phyloP scores from a whole-genome alignment of 2,113 vertebrate species.

The Chlamydotis undulata region DNA sequence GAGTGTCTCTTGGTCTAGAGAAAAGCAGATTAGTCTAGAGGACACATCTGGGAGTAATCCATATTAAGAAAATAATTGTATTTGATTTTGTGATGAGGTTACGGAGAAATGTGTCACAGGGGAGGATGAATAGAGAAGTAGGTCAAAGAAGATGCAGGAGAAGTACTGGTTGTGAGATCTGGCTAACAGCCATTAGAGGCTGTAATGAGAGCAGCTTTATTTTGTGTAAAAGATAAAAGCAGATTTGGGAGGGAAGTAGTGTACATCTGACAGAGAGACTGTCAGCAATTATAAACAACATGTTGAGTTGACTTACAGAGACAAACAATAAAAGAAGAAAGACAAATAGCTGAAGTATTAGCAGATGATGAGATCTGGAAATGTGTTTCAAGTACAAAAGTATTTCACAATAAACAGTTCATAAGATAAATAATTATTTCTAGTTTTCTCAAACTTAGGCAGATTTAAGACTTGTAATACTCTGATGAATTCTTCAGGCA shows the following conservation, averaged over 20 bases:
- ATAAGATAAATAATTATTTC: not conserved
- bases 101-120: not conserved
- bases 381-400: not conserved
- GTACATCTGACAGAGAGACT: not conserved
- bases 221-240: constrained; percentile 27
- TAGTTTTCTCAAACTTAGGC: not conserved
- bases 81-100: not conserved
- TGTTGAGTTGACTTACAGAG: constrained; percentile 6
- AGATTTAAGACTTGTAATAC: not conserved
- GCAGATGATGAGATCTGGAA: constrained; percentile 10
- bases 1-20: not conserved
- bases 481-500: not conserved
- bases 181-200: not conserved
- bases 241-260: not conserved
- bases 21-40: not conserved
- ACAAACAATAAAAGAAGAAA: constrained; percentile 20
- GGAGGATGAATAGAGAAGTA: not conserved
- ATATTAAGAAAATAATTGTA: not conserved
- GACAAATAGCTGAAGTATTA: constrained; percentile 30
- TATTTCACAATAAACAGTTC: not conserved
- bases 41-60: not conserved
- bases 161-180: not conserved
- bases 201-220: constrained; percentile 24
- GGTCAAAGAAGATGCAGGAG: not conserved
- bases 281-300: constrained; percentile 19